Percentiles rank a stretch among this genome's conserved stretches.
Evolutionary conservation across 1,140 invertebrate species (phyloP).

Genomic region (Papilio polytes): DNA sequence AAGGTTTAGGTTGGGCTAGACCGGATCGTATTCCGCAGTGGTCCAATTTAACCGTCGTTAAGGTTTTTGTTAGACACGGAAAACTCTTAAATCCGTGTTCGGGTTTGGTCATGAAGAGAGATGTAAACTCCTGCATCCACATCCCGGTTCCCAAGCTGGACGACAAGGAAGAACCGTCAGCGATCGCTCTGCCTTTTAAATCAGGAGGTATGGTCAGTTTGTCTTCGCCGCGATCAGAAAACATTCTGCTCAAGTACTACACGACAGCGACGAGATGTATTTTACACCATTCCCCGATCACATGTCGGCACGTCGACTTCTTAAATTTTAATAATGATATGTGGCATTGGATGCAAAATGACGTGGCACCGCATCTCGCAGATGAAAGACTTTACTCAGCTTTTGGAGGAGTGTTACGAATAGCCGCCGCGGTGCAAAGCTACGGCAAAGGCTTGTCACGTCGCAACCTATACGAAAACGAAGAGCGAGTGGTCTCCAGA

Average conservation of each 20-base stretch:
- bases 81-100: constrained; percentile 63
- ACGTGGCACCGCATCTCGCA: constrained; percentile 83
- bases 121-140: constrained; percentile 71
- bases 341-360: constrained; percentile 84
- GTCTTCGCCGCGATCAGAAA: constrained; percentile 81
- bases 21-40: constrained; percentile 60
- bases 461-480: constrained; percentile 64
- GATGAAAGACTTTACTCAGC: constrained; percentile 86
- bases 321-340: constrained; percentile 84
- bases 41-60: constrained; percentile 67
- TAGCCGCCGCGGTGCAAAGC: constrained; percentile 83
- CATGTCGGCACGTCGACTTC: constrained; percentile 82
- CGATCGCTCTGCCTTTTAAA: constrained; percentile 82
- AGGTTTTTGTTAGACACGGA: constrained; percentile 62
- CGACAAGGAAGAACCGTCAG: constrained; percentile 64
- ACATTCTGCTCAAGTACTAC: constrained; percentile 85
- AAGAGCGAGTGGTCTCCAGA: constrained; percentile 49
- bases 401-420: constrained; percentile 85
- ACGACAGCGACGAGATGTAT: constrained; percentile 79
- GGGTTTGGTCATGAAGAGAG: constrained; percentile 63
- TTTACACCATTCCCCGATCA: constrained; percentile 67
- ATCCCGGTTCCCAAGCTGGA: constrained; percentile 66
- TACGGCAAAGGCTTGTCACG: constrained; percentile 74
- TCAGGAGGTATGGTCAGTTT: constrained; percentile 82
- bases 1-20: constrained; percentile 85